Evolutionary conservation across 2,888 invertebrate species (phyloP), one percentile per base, ranked within the genome.

Genomic region (Beris chalybata): DNA sequence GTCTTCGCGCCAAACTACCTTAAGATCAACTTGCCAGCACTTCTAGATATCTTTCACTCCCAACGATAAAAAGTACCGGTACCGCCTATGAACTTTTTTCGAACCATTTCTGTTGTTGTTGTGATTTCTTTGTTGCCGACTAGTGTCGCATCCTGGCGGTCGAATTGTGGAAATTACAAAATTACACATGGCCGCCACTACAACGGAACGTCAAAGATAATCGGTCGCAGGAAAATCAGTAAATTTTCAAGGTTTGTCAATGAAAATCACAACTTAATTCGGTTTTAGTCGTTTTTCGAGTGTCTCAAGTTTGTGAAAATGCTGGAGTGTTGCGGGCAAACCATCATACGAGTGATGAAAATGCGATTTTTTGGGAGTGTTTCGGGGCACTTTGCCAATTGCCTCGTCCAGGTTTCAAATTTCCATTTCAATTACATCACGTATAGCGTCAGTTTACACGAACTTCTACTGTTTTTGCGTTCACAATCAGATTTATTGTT

Each of bases 101-200:
- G 22, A 22, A 22, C 22, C 22, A 3, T 22, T n/a, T 22, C 22
- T 22, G 22, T 22, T 22, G 22, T 22, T 22, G 22, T 22, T 22
- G 22, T 22, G 22, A 22, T 22, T 22, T 22, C 22, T 22, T 22
- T 22, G 22, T 38, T 38, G 9, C 38, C 7, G 9, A 38, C 47
- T 22, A 30, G 58, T 48, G 31, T 47, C 69, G 69, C 64, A 57
- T 55, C 64, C 69, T 67, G 63, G 65, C 67, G 67, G 67, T 53
- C 32, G 43, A 69, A 61, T 65, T 47, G 15, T 47, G 22, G 55
- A 64, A 64, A 67, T 67, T 67, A 65, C 67, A 67, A 64, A 64
- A 67, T 67, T 67, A 65, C 67, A 67, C 70, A 70, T 70, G 70
- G 70, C 70, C 67, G 70, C 69, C 66, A 65, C 64, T 66, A 48